phyloP scores from a whole-genome alignment of 1,140 invertebrate species.

The Cardiocondyla obscurior region DNA sequence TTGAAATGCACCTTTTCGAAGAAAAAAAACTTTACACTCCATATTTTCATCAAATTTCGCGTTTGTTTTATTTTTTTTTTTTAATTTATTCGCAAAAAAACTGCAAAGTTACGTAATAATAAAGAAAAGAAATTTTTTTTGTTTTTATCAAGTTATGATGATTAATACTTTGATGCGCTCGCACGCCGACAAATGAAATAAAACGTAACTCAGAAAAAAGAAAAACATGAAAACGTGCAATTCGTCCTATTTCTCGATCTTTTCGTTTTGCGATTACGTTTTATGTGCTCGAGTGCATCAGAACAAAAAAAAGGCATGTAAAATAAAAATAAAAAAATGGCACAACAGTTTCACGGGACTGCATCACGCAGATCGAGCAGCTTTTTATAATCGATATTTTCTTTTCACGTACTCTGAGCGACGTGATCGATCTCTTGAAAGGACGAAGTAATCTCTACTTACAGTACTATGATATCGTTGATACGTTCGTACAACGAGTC shows the following conservation, averaged over 20 bases:
- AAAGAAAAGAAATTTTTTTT: too few relatives aligned
- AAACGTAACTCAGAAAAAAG: conserved; percentile 38
- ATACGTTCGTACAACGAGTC: neutral
- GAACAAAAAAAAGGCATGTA: conserved; percentile 27
- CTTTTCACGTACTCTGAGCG: neutral
- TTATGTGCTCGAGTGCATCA: conserved; percentile 34
- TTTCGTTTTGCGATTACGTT: neutral
- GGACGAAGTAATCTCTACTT: conserved; percentile 43
- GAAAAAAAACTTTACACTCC: neutral
- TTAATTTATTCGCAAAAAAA: neutral
- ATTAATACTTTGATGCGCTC: conserved; percentile 13
- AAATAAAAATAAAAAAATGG: conserved; percentile 74
- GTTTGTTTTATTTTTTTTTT: neutral
- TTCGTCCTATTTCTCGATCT: conserved; percentile 21
- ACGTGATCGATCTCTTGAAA: conserved; percentile 31
- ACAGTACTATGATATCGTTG: conserved; percentile 28
- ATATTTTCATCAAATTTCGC: neutral
- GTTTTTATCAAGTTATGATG: neutral
- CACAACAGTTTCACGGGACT: conserved; percentile 82
- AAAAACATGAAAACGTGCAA: conserved; percentile 21
- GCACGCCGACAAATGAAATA: conserved; percentile 21
- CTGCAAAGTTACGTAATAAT: neutral
- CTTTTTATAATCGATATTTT: conserved; percentile 2
- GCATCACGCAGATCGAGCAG: conserved; percentile 65
- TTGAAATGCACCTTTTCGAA: neutral